A percentile compares a stretch with the other conserved stretches of the same genome.
Evolutionary conservation across 2,797 vertebrate species (phyloP).

Genomic region (Monodelphis domestica): DNA sequence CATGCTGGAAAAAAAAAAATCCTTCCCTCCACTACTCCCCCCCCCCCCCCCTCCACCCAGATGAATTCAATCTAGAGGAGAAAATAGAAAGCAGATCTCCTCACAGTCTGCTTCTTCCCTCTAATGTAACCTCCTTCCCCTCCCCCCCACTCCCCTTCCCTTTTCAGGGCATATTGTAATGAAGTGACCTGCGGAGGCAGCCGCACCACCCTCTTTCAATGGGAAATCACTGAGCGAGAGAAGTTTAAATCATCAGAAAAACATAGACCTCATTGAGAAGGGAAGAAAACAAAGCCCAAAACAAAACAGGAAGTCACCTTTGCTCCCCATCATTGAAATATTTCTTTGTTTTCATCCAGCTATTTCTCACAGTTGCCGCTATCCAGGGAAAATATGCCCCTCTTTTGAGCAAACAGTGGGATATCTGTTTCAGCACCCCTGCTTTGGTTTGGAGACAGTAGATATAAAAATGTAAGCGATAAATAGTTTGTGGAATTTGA

Average conservation of each 20-base stretch:
- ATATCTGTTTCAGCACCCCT: neutral
- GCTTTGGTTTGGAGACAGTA: slow-evolving; percentile 6
- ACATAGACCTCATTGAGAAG: slow-evolving; percentile 26
- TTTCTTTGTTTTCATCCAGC: slow-evolving; percentile 28
- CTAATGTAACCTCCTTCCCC: slow-evolving; percentile 19
- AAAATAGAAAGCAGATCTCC: slow-evolving; percentile 70
- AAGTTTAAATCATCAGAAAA: slow-evolving; percentile 30
- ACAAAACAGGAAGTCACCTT: slow-evolving; percentile 70
- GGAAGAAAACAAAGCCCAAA: slow-evolving; percentile 55
- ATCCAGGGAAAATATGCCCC: slow-evolving; percentile 33
- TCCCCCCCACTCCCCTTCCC: neutral
- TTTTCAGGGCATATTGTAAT: neutral
- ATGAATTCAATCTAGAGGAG: slow-evolving; percentile 54
- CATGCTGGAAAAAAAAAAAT: slow-evolving; percentile 18
- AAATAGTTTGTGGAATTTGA: slow-evolving; percentile 43
- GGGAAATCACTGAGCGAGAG: slow-evolving; percentile 28
- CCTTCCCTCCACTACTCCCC: neutral
- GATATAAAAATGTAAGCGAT: slow-evolving; percentile 13
- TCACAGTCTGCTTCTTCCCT: slow-evolving; percentile 4
- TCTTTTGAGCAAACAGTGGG: neutral
- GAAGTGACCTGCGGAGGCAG: slow-evolving; percentile 37
- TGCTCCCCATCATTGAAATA: slow-evolving; percentile 49
- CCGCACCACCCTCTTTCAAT: slow-evolving; percentile 17
- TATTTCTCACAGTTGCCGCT: slow-evolving; percentile 32
- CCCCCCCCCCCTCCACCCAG: slow-evolving; percentile 49